Evolutionary conservation across 2,888 invertebrate genomes (phyloP).

Genomic region (Galeruca laticollis): DNA sequence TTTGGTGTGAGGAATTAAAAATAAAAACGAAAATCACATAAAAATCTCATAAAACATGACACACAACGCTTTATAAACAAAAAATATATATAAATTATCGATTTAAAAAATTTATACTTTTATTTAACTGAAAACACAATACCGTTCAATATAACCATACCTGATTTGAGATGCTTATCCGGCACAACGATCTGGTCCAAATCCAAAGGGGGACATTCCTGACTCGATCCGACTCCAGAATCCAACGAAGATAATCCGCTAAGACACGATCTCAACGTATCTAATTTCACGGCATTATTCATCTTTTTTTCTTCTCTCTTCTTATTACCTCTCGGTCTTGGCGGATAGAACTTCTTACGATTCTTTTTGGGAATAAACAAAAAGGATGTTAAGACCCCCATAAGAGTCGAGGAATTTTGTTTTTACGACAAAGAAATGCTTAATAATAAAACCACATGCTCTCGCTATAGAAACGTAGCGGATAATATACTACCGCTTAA

Average conservation of each 20-base stretch:
- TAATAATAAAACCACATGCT: too few species aligned
- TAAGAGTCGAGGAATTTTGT: too few species aligned
- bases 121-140: too few species aligned
- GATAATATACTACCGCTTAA: too few species aligned
- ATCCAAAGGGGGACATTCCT: slow-evolving; percentile 59
- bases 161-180: slow-evolving; percentile 50
- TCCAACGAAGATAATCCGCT: slow-evolving; percentile 60
- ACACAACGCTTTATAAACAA: too few species aligned
- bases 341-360: slow-evolving; percentile 77
- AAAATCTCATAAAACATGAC: too few species aligned
- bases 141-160: slow-evolving; percentile 28
- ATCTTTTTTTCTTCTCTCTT: slow-evolving; percentile 49
- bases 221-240: slow-evolving; percentile 65
- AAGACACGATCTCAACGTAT: slow-evolving; percentile 62
- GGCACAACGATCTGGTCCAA: slow-evolving; percentile 63
- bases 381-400: neutral
- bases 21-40: too few species aligned
- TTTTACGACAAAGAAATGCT: too few species aligned
- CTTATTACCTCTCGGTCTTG: slow-evolving; percentile 69
- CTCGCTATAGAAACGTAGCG: too few species aligned
- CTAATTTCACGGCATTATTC: slow-evolving; percentile 54
- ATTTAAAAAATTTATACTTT: neutral
- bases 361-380: slow-evolving; percentile 66
- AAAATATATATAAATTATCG: too few species aligned
- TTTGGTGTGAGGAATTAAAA: too few species aligned